These are phyloP conservation scores for Diabrotica virgifera DNA, from an alignment of 1,140 invertebrate species.

Conservation along the genomic window DNA sequence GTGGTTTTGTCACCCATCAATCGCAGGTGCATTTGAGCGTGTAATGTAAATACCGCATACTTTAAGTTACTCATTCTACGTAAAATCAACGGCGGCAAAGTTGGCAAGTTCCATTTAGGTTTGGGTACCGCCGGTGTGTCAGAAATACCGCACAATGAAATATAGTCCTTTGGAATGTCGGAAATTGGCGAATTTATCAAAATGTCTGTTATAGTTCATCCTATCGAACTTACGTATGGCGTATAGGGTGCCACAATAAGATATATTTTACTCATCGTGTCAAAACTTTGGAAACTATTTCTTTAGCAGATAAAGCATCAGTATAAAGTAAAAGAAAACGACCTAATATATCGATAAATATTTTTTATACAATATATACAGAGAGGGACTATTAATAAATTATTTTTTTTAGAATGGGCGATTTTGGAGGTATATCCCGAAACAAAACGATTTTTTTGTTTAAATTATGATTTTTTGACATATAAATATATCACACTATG, in stretches of 20 bases:
- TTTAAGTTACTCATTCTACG: neutral
- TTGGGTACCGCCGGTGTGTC: neutral
- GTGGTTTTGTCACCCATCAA: neutral
- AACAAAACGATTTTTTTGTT: too few relatives aligned
- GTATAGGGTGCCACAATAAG: neutral
- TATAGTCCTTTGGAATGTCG: neutral
- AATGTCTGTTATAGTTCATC: conserved; percentile 2
- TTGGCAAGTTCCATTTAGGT: neutral
- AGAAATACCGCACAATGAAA: neutral
- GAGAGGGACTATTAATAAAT: too few relatives aligned
- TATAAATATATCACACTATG: too few relatives aligned
- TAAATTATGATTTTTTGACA: too few relatives aligned
- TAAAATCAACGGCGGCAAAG: neutral
- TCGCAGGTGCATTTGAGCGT: neutral
- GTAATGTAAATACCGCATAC: neutral
- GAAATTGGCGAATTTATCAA: neutral
- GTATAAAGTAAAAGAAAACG: too few relatives aligned
- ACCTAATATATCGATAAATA: too few relatives aligned
- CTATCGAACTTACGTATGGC: neutral
- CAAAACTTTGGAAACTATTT: too few relatives aligned
- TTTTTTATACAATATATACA: too few relatives aligned
- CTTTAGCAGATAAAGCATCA: too few relatives aligned
- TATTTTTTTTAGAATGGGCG: too few relatives aligned
- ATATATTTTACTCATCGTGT: too few relatives aligned
- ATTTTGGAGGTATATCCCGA: too few relatives aligned